Conservation (phyloP, 2,113 vertebrate species). For the Melanocharis versteri region DNA sequence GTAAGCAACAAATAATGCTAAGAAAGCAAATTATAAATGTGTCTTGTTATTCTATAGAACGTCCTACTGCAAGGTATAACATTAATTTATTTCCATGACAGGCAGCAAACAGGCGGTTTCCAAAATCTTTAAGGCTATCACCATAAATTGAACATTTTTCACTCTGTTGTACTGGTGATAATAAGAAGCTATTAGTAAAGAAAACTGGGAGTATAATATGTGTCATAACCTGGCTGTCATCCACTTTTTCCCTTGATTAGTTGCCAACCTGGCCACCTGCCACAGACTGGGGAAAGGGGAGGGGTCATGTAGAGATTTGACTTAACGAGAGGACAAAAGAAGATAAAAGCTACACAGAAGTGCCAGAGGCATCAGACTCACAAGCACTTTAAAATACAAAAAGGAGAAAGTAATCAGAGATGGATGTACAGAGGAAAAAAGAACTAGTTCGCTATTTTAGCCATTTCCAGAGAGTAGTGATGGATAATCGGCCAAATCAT, state of each 20-base stretch:
- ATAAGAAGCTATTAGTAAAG: not conserved
- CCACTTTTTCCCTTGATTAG: not conserved
- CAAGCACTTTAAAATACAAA: not conserved
- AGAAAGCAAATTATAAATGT: not conserved
- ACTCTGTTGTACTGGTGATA: constrained; percentile 18
- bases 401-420: not conserved
- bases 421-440: not conserved
- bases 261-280: not conserved
- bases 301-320: not conserved
- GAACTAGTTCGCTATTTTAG: not conserved
- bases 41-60: not conserved
- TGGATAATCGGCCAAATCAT: not conserved
- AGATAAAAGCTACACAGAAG: not conserved
- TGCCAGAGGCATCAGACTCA: not conserved
- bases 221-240: not conserved
- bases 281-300: not conserved
- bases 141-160: not conserved
- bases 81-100: not conserved
- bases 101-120: not conserved
- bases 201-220: not conserved
- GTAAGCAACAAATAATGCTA: not conserved
- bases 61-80: not conserved
- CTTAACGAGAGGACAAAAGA: not conserved
- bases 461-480: not conserved
- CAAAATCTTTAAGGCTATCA: not conserved